These are phyloP conservation scores for Hirtodrosophila confusa DNA, from an alignment of 2,888 invertebrate species.

Conservation along the genomic window DNA sequence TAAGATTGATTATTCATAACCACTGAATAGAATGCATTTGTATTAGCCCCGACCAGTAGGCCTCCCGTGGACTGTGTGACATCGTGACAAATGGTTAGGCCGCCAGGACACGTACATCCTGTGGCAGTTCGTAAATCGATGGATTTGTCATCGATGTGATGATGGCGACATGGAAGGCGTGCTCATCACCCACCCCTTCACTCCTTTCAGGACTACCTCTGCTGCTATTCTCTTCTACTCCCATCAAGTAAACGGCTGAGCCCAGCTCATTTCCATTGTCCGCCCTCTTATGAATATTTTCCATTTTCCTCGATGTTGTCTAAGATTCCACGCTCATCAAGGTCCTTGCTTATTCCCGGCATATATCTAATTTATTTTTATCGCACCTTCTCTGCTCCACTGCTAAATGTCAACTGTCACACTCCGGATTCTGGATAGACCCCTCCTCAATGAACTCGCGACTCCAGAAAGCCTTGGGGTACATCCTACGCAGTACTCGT, in stretches of 20 bases:
- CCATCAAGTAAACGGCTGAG: neutral
- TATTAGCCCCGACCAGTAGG: neutral
- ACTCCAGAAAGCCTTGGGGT: neutral
- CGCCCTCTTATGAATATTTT: constrained; percentile 14
- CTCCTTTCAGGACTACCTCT: neutral
- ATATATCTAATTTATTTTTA: constrained; percentile 34
- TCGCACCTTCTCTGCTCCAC: constrained; percentile 8
- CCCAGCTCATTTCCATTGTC: neutral
- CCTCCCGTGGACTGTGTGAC: constrained; percentile 1
- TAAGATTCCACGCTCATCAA: neutral
- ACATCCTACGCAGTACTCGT: constrained; percentile 3
- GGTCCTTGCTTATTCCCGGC: neutral
- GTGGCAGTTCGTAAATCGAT: constrained; percentile 39
- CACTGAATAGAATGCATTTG: constrained; percentile 1
- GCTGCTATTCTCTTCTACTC: neutral
- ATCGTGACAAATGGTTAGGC: constrained; percentile 12
- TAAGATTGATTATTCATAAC: constrained; percentile 20
- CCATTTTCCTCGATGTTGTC: neutral
- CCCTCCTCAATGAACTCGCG: constrained; percentile 4
- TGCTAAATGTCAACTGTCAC: neutral
- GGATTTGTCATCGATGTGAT: constrained; percentile 37
- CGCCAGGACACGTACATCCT: constrained; percentile 21
- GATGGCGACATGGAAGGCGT: neutral
- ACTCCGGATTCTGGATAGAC: neutral
- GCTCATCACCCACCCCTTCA: neutral